Base-by-base conservation (phyloP, 2,797 vertebrate species). In the Staurois parvus region DNA sequence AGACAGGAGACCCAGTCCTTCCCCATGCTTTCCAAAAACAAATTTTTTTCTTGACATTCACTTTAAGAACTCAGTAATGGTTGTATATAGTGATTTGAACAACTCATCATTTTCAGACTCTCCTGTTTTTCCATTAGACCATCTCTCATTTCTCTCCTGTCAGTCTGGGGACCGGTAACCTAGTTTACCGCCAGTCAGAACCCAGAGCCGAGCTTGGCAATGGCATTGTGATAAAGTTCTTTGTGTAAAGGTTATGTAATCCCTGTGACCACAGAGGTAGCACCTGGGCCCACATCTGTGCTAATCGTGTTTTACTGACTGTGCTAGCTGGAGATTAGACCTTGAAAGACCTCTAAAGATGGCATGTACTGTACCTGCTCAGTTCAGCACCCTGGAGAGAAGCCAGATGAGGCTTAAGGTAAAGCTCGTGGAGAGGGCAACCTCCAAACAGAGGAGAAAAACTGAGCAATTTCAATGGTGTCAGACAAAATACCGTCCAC, bases 271-370 rank as follows among this genome's bases (percentile, higher is more conserved):
- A 68, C 62, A 52, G 21, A 15, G 70, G 26, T 17, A 30, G 72
- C 59, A 67, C 66, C 82, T 59, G 59, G 45, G 30, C 74, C 72
- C 32, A 26, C 19, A 76, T 52, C 72, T 56, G 24, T 28, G 28
- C 40, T 77, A 56, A 84, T 84, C 64, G 13, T 17, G 24, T 77
- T 21, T 26, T 30, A 59, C 42, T 26, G 66, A 83, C 32, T 17
- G 79, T 82, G 19, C 70, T 37, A 48, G 64, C 64, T 62, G 75
- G 68, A 52, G 64, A 84, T 84, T 77, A 76, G 66, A 77, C 82
- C 74, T 68, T 77, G 42, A 77, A 34, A n/a, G 81, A 56, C 81
- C 62, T 83, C 73, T 56, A 26, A 56, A 76, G 70, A 76, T 76
- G 73, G 42, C 29, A 62, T 19, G 72, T 28, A 67, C 26, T 15